Conservation (phyloP, 1,140 invertebrate species). For the Phocides pigmalion region DNA sequence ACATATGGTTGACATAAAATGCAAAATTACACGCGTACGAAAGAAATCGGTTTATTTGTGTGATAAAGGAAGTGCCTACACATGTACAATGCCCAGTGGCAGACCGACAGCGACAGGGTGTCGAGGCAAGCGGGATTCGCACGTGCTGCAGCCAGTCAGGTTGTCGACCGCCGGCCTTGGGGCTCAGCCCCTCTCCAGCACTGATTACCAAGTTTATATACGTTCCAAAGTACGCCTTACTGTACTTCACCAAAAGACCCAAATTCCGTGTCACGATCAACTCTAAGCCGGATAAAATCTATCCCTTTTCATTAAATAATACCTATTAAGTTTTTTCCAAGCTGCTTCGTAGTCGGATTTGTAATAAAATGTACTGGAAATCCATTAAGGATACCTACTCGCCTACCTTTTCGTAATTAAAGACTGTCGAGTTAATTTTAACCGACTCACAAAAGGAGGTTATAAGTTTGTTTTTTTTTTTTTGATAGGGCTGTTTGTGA, state of each 20-base stretch:
- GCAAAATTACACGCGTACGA: not conserved
- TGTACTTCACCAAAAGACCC: conserved; percentile 10
- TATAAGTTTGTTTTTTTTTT: no score
- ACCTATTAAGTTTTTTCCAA: not conserved
- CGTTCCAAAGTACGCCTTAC: conserved; percentile 39
- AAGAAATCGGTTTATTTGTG: conserved; percentile 13
- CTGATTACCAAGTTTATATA: not conserved
- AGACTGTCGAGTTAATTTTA: not conserved
- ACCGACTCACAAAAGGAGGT: no score
- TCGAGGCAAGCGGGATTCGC: conserved; percentile 68
- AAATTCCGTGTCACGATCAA: not conserved
- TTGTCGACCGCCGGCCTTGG: conserved; percentile 77
- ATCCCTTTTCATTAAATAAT: not conserved
- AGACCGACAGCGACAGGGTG: not conserved
- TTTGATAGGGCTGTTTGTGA: conserved; percentile 10
- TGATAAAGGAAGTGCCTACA: not conserved
- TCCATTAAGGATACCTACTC: not conserved
- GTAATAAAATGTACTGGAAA: not conserved
- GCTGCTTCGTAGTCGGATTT: not conserved
- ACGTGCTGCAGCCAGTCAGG: conserved; percentile 63
- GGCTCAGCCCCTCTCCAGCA: conserved; percentile 52
- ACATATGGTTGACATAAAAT: not conserved
- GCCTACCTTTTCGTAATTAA: no score
- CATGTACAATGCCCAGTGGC: not conserved
- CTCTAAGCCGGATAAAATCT: conserved; percentile 9